Evolutionary conservation across 2,113 vertebrate species (phyloP), one percentile per base, ranked within the genome.

Genomic region (Rhinolophus sinicus): DNA sequence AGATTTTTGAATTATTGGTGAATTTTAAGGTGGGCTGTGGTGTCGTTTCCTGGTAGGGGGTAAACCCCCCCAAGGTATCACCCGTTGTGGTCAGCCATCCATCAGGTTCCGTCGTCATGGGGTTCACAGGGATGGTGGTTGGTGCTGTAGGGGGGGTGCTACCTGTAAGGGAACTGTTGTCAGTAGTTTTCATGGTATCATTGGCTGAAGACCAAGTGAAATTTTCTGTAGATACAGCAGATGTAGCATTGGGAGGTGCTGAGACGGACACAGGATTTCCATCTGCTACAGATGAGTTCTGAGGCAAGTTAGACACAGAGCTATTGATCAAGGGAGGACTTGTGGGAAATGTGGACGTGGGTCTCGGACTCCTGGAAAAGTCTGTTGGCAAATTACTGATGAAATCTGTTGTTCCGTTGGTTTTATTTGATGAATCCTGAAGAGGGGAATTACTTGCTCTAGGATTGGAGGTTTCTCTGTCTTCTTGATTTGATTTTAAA

Each of bases 1-100:
- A 35, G 40, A 88, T 28, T 92, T 92, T 96, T 47, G 95, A 96
- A 95, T 69, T 8, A 33, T 94, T 97, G 75, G 93, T 98, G 52
- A 95, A 97, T 38, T 96, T 96, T n/a, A 52, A 18, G 7, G 96
- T 97, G 44, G 96, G 96, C 19, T 93, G 95, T 56, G 40, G 12
- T 9, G 95, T 97, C 83, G 89, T 96, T 89, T 97, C 96, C 64
- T 47, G 72, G 83, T 30, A 94, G 13, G 64, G 14, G 2, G 83
- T 96, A 44, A 97, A 90, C 12, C 58, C 88, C 0, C 24, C 6
- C 2, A 69, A 89, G 15, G n/a, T 56, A 0, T 60, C 86, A 33
- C 52, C 64, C 12, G 81, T 89, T 18, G 91, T 94, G 30, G 44
- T 90, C 35, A 83, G 75, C 89, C 82, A 96, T 56, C 6, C 83